phyloP scores from a whole-genome alignment of 2,888 invertebrate genomes.

The Chloromyia formosa region DNA sequence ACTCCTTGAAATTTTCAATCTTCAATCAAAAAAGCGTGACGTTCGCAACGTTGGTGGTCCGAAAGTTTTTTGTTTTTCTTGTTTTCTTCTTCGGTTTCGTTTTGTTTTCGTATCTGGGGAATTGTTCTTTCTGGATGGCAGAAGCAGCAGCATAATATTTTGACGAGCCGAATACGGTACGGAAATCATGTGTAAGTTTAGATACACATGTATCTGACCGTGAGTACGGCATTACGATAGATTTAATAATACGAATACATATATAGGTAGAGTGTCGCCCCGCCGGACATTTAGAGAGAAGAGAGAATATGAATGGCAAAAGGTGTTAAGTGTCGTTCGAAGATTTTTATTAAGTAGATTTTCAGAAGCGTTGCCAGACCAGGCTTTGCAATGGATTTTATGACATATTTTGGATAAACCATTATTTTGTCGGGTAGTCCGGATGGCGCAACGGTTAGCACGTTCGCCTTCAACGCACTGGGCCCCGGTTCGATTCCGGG shows the following conservation, averaged over 20 bases:
- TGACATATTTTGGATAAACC: neutral
- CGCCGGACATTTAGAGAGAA: too few relatives aligned
- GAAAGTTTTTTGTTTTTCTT: slow-evolving; percentile 1
- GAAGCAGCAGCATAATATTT: slow-evolving; percentile 28
- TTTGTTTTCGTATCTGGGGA: too few relatives aligned
- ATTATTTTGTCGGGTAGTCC: too few relatives aligned
- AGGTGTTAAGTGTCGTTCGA: slow-evolving; percentile 40
- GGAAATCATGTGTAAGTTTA: too few relatives aligned
- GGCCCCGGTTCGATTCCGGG: too few relatives aligned
- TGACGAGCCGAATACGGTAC: slow-evolving; percentile 34
- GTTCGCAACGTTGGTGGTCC: slow-evolving; percentile 40
- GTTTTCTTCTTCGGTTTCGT: too few relatives aligned
- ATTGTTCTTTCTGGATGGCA: slow-evolving; percentile 5
- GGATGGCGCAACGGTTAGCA: too few relatives aligned
- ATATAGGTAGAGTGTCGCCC: too few relatives aligned
- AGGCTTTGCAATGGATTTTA: too few relatives aligned
- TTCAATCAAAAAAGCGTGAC: slow-evolving; percentile 38
- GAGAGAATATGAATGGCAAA: slow-evolving; percentile 34
- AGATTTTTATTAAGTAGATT: slow-evolving; percentile 31
- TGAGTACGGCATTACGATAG: slow-evolving; percentile 31
- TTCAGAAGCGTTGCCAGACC: too few relatives aligned
- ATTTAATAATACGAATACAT: slow-evolving; percentile 9
- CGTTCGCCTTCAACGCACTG: too few relatives aligned
- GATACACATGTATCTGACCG: too few relatives aligned
- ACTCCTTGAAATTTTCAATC: slow-evolving; percentile 38